Evolutionary conservation across 2,888 invertebrate genomes (phyloP).

Genomic region (Ichneumoninae sp.): DNA sequence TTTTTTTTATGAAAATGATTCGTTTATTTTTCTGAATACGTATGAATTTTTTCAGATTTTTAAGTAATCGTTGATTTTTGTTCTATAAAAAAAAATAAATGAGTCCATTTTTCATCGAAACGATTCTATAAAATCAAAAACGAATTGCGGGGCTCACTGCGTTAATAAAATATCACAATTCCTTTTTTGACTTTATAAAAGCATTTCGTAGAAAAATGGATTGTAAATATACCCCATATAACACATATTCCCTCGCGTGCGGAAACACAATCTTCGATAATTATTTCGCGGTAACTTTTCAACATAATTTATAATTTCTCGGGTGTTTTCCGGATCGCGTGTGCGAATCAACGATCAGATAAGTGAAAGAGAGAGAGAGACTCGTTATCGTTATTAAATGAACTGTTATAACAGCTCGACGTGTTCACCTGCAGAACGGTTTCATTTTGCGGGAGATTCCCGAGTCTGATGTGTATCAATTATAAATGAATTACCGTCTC

Average conservation of each 20-base stretch:
- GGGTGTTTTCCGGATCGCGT: slow-evolving; percentile 5
- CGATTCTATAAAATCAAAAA: no score
- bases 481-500: slow-evolving; percentile 27
- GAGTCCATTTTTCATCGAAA: no score
- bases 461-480: slow-evolving; percentile 22
- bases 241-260: slow-evolving; percentile 46
- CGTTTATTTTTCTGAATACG: no score
- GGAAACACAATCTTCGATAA: slow-evolving; percentile 48
- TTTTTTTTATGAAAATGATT: no score
- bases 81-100: no score
- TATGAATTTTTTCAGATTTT: no score
- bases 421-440: slow-evolving; percentile 38
- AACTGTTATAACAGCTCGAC: slow-evolving; percentile 10
- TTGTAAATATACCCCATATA: background rate
- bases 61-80: no score
- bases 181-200: no score
- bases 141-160: no score
- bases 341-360: slow-evolving; percentile 32
- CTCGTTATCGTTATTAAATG: slow-evolving; percentile 35
- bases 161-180: no score
- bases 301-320: slow-evolving; percentile 54
- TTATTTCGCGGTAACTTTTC: slow-evolving; percentile 51
- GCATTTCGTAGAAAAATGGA: no score
- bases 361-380: slow-evolving; percentile 12
- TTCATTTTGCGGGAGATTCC: slow-evolving; percentile 10